Evolutionary conservation across 23 tunicate genomes (phyloP).

Genomic region (Phallusia fumigata): DNA sequence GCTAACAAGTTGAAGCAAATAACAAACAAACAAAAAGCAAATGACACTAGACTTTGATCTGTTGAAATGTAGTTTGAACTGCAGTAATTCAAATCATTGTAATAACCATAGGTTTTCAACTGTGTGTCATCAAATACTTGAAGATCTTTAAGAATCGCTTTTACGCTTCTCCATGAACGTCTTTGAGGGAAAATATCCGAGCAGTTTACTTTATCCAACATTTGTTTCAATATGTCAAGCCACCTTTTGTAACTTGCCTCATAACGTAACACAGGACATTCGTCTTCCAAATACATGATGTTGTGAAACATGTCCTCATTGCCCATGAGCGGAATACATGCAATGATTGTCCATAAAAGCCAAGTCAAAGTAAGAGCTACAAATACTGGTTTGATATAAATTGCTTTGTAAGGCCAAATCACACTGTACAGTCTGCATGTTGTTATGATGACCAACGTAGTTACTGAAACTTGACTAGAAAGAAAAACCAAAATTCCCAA

Average conservation of each 20-base stretch:
- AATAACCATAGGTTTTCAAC: neutral
- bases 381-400: neutral
- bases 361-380: neutral
- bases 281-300: neutral
- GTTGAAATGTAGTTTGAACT: neutral
- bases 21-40: neutral
- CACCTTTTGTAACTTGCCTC: neutral
- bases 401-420: neutral
- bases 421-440: slow-evolving; percentile 2
- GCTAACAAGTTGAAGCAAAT: neutral
- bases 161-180: neutral
- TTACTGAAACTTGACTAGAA: neutral
- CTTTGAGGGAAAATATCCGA: neutral
- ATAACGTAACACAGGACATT: neutral
- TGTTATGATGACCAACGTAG: neutral
- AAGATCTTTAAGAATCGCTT: neutral
- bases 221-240: neutral
- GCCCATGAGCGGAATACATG: neutral
- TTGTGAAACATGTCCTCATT: neutral
- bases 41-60: neutral
- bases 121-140: neutral
- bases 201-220: slow-evolving; percentile 1
- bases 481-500: neutral
- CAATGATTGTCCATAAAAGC: neutral
- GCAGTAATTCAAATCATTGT: neutral